Percentiles rank a stretch among this genome's conserved stretches.
phyloP scores from a whole-genome alignment of 2,888 invertebrate species.

The Phytoseiulus persimilis region DNA sequence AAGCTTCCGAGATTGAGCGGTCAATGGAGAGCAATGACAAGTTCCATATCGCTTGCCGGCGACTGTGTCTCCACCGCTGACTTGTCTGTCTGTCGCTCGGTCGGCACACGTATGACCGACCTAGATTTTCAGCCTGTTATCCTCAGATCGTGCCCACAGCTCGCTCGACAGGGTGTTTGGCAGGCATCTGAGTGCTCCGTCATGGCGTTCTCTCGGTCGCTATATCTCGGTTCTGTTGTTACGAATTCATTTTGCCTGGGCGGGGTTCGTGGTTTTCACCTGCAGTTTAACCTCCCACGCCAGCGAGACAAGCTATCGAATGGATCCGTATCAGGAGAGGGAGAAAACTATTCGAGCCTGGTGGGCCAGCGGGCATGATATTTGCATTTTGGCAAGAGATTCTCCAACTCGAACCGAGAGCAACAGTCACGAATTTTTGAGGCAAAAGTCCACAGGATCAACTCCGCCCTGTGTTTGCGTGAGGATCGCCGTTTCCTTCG shows the following conservation, averaged over 20 bases:
- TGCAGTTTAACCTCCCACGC: slow-evolving; percentile 5
- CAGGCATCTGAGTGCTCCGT: neutral
- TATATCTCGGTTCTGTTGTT: neutral
- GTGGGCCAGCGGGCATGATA: neutral
- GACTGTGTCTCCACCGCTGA: neutral
- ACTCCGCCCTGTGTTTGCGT: neutral
- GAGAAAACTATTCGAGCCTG: neutral
- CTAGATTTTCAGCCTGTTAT: neutral
- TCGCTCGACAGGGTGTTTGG: neutral
- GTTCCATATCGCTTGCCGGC: neutral
- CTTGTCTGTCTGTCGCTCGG: neutral
- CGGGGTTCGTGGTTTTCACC: neutral
- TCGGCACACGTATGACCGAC: neutral
- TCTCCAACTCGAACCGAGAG: slow-evolving; percentile 17
- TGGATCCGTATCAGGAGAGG: neutral
- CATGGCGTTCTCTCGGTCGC: neutral
- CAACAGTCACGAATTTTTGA: slow-evolving; percentile 38
- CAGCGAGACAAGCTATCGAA: neutral
- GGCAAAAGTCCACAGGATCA: slow-evolving; percentile 6
- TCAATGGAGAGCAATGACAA: neutral
- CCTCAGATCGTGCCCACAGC: neutral
- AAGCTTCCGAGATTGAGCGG: neutral
- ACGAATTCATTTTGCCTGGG: neutral
- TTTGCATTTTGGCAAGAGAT: neutral
- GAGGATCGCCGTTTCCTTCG: neutral